Evolutionary conservation across 1,140 invertebrate genomes (phyloP).

Genomic region (Idris sp.): DNA sequence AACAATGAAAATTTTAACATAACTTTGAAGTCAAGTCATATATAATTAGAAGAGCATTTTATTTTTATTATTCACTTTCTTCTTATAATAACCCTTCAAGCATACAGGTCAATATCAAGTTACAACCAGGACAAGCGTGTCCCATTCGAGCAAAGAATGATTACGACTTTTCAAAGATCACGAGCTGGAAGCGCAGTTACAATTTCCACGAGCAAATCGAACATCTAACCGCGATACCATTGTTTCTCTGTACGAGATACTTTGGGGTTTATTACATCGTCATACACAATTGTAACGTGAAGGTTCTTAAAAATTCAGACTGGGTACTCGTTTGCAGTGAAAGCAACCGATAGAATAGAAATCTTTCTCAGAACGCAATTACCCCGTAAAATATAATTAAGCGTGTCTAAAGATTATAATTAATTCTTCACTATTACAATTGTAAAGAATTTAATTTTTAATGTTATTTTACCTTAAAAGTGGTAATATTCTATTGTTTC

Average conservation of each 20-base stretch:
- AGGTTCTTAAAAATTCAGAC: constrained; percentile 21
- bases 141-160: constrained; percentile 38
- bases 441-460: too few relatives aligned
- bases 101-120: constrained; percentile 45
- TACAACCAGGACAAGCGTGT: constrained; percentile 47
- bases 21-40: too few relatives aligned
- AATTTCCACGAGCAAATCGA: constrained; percentile 54
- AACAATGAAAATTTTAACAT: too few relatives aligned
- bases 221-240: constrained; percentile 37
- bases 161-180: constrained; percentile 56
- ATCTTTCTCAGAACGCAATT: not conserved
- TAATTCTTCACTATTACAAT: too few relatives aligned
- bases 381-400: too few relatives aligned
- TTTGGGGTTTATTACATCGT: constrained; percentile 59
- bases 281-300: constrained; percentile 21
- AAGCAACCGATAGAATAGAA: constrained; percentile 17
- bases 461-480: too few relatives aligned
- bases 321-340: constrained; percentile 20
- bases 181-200: constrained; percentile 47
- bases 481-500: too few relatives aligned
- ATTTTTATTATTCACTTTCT: too few relatives aligned
- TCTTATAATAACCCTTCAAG: constrained; percentile 16
- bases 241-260: constrained; percentile 43
- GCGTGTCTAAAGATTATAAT: too few relatives aligned
- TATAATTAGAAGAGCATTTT: too few relatives aligned